A percentile compares a stretch with the other conserved stretches of the same genome.
Conservation (phyloP, 2,113 vertebrate species). For the Lethenteron reissneri region DNA sequence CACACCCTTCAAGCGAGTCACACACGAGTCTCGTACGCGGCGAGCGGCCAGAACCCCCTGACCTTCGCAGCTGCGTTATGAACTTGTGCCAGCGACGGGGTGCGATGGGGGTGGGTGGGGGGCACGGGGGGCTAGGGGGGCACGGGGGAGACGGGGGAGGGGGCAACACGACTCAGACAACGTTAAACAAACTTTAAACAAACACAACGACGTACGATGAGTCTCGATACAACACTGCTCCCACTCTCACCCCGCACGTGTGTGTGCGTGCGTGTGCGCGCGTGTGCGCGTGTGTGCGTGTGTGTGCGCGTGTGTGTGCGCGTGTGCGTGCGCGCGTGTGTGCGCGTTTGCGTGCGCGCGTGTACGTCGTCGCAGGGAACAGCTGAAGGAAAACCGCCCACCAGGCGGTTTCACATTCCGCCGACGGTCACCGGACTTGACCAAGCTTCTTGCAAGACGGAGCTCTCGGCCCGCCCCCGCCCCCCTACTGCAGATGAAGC, state of each 20-base stretch:
- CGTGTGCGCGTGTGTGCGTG: neutral
- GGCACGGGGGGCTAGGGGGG: neutral
- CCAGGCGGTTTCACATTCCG: too few relatives aligned
- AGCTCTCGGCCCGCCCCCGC: too few relatives aligned
- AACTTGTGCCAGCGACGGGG: neutral
- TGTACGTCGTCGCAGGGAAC: neutral
- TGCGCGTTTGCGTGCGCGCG: neutral
- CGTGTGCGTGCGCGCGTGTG: neutral
- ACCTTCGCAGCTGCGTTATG: neutral
- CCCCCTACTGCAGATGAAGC: too few relatives aligned
- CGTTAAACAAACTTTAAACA: too few relatives aligned
- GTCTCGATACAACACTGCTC: too few relatives aligned
- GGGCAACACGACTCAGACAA: neutral
- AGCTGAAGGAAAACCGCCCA: too few relatives aligned
- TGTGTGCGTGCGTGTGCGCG: neutral
- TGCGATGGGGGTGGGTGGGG: neutral
- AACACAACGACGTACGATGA: too few relatives aligned
- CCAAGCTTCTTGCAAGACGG: too few relatives aligned
- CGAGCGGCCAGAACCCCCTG: neutral
- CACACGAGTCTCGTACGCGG: neutral
- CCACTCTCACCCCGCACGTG: too few relatives aligned
- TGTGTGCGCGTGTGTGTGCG: neutral
- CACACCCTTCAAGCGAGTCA: neutral
- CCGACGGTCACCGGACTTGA: too few relatives aligned
- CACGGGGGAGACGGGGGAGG: neutral